These are phyloP conservation scores for Mormoops blainvillei DNA, from an alignment of 2,113 vertebrate genomes.

Conservation along the genomic window DNA sequence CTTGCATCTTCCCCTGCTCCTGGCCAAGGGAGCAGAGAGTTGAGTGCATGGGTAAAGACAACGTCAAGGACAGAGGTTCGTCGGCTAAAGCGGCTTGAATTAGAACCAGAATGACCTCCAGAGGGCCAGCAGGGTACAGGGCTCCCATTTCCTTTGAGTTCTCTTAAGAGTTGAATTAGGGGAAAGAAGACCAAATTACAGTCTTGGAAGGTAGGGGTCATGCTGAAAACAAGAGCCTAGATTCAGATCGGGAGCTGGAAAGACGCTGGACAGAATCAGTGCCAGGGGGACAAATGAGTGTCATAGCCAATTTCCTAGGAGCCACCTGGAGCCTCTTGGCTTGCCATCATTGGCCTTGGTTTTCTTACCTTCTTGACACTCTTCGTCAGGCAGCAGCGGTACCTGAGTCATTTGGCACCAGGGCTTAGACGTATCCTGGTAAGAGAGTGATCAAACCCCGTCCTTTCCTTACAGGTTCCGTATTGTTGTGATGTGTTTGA, in stretches of 20 bases:
- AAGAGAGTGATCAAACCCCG: too few species aligned
- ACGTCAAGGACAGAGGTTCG: background rate
- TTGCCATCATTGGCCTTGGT: background rate
- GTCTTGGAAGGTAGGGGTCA: background rate
- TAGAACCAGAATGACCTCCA: background rate
- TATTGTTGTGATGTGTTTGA: background rate
- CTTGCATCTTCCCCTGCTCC: background rate
- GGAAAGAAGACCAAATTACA: background rate
- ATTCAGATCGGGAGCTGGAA: background rate
- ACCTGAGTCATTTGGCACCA: background rate
- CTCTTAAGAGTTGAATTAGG: background rate
- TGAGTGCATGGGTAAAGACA: background rate
- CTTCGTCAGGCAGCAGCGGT: too few species aligned
- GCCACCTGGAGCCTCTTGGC: background rate
- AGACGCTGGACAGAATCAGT: background rate
- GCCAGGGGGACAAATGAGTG: background rate
- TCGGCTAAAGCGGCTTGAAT: background rate
- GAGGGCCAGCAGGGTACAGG: background rate
- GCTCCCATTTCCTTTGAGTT: background rate
- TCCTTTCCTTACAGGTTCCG: background rate
- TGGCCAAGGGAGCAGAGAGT: background rate
- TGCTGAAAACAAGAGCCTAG: background rate
- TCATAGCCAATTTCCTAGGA: background rate
- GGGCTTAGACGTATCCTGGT: background rate
- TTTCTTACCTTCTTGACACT: background rate